Conservation (phyloP, 2,888 invertebrate genomes). For the Tinea pellionella region DNA sequence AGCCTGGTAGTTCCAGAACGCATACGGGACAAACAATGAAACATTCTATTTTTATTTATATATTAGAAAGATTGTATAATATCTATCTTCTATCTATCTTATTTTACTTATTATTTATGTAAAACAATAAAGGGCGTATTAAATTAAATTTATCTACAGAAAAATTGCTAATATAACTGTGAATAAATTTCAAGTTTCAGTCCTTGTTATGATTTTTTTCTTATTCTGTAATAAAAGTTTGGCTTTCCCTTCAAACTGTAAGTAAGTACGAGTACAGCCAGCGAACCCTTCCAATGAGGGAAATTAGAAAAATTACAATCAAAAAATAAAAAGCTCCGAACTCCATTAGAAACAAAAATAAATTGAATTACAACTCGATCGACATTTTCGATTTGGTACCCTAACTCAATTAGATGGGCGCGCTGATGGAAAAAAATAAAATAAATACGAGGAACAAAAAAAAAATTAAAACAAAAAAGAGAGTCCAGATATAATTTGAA, state of each 20-base stretch:
- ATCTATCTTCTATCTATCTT: too few species aligned
- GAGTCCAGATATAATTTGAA: conserved; percentile 69
- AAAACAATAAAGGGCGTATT: too few species aligned
- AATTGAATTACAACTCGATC: conserved; percentile 69
- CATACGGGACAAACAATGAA: too few species aligned
- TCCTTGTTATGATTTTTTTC: not conserved
- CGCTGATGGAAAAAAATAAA: conserved; percentile 67
- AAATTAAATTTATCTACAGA: too few species aligned
- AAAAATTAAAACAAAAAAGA: conserved; percentile 62
- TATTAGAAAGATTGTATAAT: too few species aligned
- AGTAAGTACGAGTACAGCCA: not conserved
- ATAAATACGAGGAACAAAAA: conserved; percentile 64
- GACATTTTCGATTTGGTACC: conserved; percentile 67
- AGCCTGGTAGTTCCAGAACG: too few species aligned
- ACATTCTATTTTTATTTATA: too few species aligned
- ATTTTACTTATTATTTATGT: too few species aligned
- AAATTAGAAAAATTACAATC: conserved; percentile 59
- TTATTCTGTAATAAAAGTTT: not conserved
- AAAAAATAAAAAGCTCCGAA: conserved; percentile 39
- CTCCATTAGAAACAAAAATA: conserved; percentile 70
- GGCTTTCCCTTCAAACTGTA: not conserved
- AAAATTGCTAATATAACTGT: not conserved
- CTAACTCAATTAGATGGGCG: conserved; percentile 67
- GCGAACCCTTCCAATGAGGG: conserved; percentile 26
- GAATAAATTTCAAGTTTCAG: not conserved